Conservation (phyloP, 1,140 invertebrate species). For the Brachionus manjavacas region DNA sequence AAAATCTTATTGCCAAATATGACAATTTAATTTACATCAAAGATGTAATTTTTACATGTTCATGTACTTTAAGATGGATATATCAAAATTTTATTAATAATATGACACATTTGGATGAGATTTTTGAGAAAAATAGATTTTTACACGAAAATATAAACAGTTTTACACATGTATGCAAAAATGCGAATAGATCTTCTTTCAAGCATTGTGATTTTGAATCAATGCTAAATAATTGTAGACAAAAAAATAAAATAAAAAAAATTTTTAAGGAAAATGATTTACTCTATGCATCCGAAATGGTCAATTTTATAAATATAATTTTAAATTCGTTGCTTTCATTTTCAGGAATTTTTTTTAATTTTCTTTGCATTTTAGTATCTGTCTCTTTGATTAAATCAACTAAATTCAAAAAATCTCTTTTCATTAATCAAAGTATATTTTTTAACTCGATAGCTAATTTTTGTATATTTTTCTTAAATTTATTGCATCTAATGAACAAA, state of each 20-base stretch:
- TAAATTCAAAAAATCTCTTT: not conserved
- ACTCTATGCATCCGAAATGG: not conserved
- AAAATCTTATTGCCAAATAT: not conserved
- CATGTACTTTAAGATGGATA: not conserved
- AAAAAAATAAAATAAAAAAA: not conserved
- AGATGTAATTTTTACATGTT: not conserved
- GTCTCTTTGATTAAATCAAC: not conserved
- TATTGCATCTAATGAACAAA: not conserved
- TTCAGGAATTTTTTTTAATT: not conserved
- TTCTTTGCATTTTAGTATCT: not conserved
- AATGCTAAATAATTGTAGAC: not conserved
- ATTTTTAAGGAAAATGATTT: not conserved
- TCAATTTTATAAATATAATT: not conserved
- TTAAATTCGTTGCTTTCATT: not conserved
- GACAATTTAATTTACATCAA: not conserved
- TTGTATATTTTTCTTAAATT: not conserved
- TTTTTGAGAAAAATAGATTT: not conserved
- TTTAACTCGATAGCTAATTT: not conserved
- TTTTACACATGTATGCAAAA: not conserved
- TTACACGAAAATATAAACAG: not conserved
- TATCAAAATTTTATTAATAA: not conserved
- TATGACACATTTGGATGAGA: not conserved
- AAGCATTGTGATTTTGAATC: not conserved
- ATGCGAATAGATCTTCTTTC: not conserved
- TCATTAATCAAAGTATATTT: not conserved